Conservation (phyloP, 2,888 invertebrate species). For the Stenchaetothrips biformis region DNA sequence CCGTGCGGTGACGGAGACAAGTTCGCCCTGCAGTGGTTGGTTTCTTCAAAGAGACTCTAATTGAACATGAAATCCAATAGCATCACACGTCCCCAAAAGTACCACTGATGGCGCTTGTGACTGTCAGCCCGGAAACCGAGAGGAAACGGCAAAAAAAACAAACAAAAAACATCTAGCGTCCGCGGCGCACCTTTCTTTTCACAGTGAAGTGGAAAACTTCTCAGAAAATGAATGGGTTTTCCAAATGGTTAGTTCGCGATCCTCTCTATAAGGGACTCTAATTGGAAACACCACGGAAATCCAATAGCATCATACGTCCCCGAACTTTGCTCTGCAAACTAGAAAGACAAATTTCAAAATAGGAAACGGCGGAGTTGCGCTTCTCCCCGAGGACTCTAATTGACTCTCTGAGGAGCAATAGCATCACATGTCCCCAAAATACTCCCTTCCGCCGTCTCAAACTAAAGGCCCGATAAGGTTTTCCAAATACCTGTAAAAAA, state of each 20-base stretch:
- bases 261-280: neutral
- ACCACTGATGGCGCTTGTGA: neutral
- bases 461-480: neutral
- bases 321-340: neutral
- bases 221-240: too few species aligned
- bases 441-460: neutral
- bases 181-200: neutral
- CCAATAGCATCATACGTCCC: slow-evolving; percentile 20
- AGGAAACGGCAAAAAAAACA: neutral
- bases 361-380: neutral
- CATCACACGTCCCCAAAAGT: slow-evolving; percentile 20
- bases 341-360: neutral
- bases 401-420: neutral
- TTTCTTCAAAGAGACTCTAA: slow-evolving; percentile 25
- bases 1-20: neutral
- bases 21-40: slow-evolving; percentile 1
- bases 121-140: neutral
- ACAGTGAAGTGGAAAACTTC: too few species aligned
- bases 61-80: slow-evolving; percentile 17
- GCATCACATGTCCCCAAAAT: slow-evolving; percentile 18
- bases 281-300: neutral
- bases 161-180: neutral
- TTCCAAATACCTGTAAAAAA: too few species aligned
- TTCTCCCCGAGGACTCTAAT: slow-evolving; percentile 23
- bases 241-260: too few species aligned